A percentile compares a stretch with the other conserved stretches of the same genome.
phyloP scores from a whole-genome alignment of 2,888 invertebrate species.

The Balanococcus diminutus region DNA sequence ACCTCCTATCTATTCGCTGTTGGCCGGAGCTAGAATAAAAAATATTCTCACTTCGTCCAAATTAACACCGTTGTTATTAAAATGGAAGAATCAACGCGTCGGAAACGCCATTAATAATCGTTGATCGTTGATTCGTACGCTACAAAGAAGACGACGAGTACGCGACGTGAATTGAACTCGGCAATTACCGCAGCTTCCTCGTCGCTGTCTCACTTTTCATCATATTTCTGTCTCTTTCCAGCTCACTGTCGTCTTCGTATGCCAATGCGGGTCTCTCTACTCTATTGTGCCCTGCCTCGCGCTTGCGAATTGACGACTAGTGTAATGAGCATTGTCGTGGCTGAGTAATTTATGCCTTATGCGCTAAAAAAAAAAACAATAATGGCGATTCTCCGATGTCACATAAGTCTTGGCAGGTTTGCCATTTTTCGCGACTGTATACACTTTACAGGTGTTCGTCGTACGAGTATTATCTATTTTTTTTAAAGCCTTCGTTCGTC shows the following conservation, averaged over 20 bases:
- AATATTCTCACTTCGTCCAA: too few species aligned
- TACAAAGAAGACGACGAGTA: neutral
- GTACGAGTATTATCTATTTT: too few species aligned
- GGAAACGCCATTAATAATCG: constrained; percentile 7
- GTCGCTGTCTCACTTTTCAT: neutral
- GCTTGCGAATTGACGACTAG: neutral
- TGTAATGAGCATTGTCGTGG: neutral
- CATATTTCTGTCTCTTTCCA: neutral
- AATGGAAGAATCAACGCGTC: neutral
- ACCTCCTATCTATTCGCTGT: too few species aligned
- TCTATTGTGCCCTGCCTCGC: neutral
- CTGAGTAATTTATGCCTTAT: neutral
- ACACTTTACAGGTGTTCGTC: neutral
- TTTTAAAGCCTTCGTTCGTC: neutral
- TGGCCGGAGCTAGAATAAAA: too few species aligned
- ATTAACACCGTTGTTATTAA: neutral
- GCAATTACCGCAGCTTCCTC: neutral
- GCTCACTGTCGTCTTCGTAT: neutral
- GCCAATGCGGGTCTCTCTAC: neutral
- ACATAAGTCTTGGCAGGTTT: neutral
- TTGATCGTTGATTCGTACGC: constrained; percentile 9
- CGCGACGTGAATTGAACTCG: neutral
- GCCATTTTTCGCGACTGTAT: neutral
- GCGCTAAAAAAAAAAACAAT: too few species aligned
- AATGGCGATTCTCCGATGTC: constrained; percentile 7